Conservation (phyloP, 2,888 invertebrate genomes). For the Hemicrepidius hirtus region DNA sequence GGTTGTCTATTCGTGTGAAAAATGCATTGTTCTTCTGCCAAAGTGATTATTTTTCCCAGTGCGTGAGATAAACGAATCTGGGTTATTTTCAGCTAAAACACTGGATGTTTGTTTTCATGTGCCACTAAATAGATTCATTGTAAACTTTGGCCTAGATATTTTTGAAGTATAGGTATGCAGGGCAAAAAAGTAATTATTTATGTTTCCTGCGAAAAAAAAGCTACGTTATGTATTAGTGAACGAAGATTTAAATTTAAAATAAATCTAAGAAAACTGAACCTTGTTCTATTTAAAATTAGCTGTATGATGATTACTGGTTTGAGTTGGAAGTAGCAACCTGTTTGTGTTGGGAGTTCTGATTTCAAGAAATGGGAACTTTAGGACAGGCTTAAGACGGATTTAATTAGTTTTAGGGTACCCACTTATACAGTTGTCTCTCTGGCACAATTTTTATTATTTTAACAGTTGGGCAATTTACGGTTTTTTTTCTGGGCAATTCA, state of each 20-base stretch:
- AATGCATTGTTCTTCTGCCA: slow-evolving; percentile 15
- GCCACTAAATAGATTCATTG: slow-evolving; percentile 1
- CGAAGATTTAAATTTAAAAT: slow-evolving; percentile 8
- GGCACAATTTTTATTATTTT: no score
- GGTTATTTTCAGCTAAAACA: slow-evolving; percentile 8
- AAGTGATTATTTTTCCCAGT: slow-evolving; percentile 6
- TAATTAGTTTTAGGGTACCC: no score
- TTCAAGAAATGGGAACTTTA: no score
- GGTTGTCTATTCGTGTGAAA: slow-evolving; percentile 7
- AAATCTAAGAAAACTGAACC: neutral
- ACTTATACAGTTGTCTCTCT: no score
- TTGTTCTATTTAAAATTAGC: slow-evolving; percentile 15
- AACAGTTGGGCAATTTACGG: no score
- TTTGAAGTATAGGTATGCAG: neutral
- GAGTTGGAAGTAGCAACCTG: no score
- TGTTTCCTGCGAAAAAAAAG: slow-evolving; percentile 1
- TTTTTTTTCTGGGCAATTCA: no score
- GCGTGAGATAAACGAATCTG: slow-evolving; percentile 15
- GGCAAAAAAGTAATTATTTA: neutral
- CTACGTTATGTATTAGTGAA: slow-evolving; percentile 10
- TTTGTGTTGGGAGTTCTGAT: no score
- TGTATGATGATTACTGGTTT: neutral
- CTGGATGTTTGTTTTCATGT: slow-evolving; percentile 26
- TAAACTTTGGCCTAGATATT: slow-evolving; percentile 10
- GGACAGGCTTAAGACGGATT: no score